Percentiles rank a stretch among this genome's conserved stretches.
Evolutionary conservation across 2,888 invertebrate species (phyloP).

Genomic region (Acheta domesticus): DNA sequence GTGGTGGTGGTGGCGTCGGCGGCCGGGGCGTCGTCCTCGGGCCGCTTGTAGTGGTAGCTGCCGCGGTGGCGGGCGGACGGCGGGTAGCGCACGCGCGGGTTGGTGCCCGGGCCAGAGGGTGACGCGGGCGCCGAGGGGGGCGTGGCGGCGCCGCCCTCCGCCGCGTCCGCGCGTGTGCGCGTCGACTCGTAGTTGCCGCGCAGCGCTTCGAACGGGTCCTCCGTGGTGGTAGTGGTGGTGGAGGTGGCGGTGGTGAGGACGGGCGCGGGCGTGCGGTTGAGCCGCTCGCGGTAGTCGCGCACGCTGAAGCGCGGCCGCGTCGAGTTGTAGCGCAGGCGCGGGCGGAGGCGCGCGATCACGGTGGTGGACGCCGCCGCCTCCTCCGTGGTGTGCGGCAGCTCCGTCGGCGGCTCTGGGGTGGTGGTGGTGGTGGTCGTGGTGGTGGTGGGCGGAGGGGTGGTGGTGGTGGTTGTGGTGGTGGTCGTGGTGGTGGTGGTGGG

Average conservation of each 20-base stretch:
- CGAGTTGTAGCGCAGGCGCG: conserved; percentile 41
- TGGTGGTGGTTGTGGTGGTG: conserved; percentile 33
- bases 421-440: conserved; percentile 22
- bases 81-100: not conserved
- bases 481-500: conserved; percentile 38
- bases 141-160: not conserved
- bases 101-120: not conserved
- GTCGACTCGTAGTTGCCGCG: not conserved
- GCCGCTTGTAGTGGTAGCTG: conserved; percentile 5
- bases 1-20: not conserved
- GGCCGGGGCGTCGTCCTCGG: not conserved
- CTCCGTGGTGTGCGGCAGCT: conserved; percentile 20
- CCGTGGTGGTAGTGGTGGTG: conserved; percentile 29
- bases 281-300: conserved; percentile 68
- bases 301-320: conserved; percentile 72
- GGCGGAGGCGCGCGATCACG: conserved; percentile 12
- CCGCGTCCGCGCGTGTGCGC: not conserved
- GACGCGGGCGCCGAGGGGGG: not conserved
- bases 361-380: not conserved
- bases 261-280: conserved; percentile 41
- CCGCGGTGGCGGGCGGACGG: not conserved
- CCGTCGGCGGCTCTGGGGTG: not conserved
- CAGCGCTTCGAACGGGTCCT: conserved; percentile 18
- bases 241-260: conserved; percentile 19
- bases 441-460: conserved; percentile 38